Evolutionary conservation across 1,140 invertebrate genomes (phyloP).

Genomic region (Drosophila melanica): DNA sequence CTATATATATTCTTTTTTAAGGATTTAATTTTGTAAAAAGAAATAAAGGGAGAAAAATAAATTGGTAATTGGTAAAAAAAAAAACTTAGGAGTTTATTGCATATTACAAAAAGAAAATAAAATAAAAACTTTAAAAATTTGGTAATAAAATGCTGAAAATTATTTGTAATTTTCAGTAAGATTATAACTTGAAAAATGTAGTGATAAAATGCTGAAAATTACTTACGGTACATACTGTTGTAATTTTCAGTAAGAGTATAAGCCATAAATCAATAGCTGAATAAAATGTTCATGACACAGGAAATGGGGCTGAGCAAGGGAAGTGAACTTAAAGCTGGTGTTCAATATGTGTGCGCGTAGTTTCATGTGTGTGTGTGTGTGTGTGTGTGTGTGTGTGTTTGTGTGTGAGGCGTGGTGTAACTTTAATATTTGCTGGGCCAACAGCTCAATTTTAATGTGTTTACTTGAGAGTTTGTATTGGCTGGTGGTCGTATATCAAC

Average conservation of each 20-base stretch:
- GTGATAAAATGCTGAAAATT: too few relatives aligned
- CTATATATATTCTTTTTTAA: too few relatives aligned
- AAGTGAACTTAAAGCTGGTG: conserved; percentile 18
- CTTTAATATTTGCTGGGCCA: conserved; percentile 40
- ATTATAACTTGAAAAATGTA: too few relatives aligned
- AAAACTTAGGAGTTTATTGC: too few relatives aligned
- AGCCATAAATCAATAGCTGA: conserved; percentile 32
- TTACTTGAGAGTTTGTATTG: conserved; percentile 38
- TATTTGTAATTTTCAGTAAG: neutral
- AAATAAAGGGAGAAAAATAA: too few relatives aligned
- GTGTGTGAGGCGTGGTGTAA: conserved; percentile 11
- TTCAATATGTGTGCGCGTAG: neutral
- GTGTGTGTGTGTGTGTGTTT: neutral
- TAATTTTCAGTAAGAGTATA: conserved; percentile 3
- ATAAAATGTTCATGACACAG: conserved; percentile 1
- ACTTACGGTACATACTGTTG: conserved; percentile 1
- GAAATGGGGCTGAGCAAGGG: neutral
- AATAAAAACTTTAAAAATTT: too few relatives aligned
- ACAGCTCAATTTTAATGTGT: conserved; percentile 53
- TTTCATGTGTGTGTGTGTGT: neutral
- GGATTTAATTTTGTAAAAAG: too few relatives aligned
- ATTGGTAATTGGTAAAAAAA: too few relatives aligned
- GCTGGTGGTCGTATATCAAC: neutral
- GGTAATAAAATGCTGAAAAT: too few relatives aligned
- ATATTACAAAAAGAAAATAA: too few relatives aligned